Base-by-base conservation (phyloP, 1,140 invertebrate genomes). In the Bicyclus anynana region DNA sequence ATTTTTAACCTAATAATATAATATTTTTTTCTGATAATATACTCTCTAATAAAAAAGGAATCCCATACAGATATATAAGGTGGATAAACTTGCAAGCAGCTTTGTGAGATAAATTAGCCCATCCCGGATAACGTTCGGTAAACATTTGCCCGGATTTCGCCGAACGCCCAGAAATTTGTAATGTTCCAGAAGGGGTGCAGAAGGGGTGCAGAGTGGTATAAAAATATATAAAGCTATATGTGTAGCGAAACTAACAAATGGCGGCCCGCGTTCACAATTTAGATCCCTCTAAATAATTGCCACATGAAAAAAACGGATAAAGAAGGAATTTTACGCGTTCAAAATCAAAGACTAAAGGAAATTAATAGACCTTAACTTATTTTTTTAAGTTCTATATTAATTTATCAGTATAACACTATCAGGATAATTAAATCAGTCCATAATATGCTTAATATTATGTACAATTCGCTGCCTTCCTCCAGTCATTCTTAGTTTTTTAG, bases 141-240 rank as follows among this genome's bases (percentile, higher is more conserved):
- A 59, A 59, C 56, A 59, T 59, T 59, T 59, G 56, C 56, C 46
- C 27, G 56, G 56, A 59, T 59, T 59, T 59, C 42, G 40, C 49
- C 44, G 50, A 53, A 53, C 57, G 57, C 51, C 51, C 44, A 27
- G 44, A 53, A 53, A 48, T 53, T 59, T 53, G 57, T 59, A 59
- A 59, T 46, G 40, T 26, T 18, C 18, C 29, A 21, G 20, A 47
- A 47, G 44, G 44, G 44, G 44, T 47, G 44, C 29, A 21, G 20
- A 47, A 47, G 44, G 44, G 44, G 44, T 47, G 44, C 2, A n/a
- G 44, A 47, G 21, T 16, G 14, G 23, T 21, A 26, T 20, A 47
- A 47, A 47, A 47, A n/a, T n/a, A n/a, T 40, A 16, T 40, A 40
- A 9, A 27, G 5, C 6, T 21, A 44, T 44, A 44, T 23, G 7